A percentile compares a stretch with the other conserved stretches of the same genome.
Evolutionary conservation across 2,888 invertebrate genomes (phyloP).

Genomic region (Listrodromus nycthemerus): DNA sequence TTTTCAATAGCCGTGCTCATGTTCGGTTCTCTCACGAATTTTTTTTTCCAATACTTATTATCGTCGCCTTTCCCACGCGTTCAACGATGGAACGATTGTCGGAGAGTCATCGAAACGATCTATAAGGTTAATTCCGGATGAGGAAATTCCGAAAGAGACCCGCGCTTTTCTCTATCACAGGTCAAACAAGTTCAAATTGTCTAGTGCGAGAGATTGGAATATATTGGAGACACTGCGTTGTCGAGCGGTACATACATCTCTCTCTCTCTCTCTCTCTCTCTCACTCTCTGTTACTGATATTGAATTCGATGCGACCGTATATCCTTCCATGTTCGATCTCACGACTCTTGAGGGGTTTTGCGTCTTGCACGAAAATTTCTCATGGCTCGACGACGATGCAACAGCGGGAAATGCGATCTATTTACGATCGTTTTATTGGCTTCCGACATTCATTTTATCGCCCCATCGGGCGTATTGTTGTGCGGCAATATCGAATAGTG

Average conservation of each 20-base stretch:
- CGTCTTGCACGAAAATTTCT: not conserved
- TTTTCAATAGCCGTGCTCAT: slow-evolving; percentile 81
- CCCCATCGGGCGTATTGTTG: not conserved
- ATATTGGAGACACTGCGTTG: slow-evolving; percentile 46
- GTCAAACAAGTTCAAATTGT: not conserved
- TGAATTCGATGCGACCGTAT: slow-evolving; percentile 36
- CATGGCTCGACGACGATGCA: not conserved
- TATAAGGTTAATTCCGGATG: slow-evolving; percentile 64
- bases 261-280: not conserved
- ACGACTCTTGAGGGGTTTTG: not conserved
- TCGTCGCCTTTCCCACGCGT: slow-evolving; percentile 19
- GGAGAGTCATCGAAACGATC: slow-evolving; percentile 62
- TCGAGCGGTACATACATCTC: not conserved
- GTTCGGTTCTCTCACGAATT: slow-evolving; percentile 50
- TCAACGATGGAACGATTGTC: slow-evolving; percentile 50
- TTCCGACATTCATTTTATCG: not conserved
- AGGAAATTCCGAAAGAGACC: slow-evolving; percentile 45
- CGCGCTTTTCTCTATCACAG: not conserved
- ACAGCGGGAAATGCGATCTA: slow-evolving; percentile 1
- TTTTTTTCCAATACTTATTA: slow-evolving; percentile 28
- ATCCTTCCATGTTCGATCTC: slow-evolving; percentile 33
- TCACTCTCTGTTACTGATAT: slow-evolving; percentile 30
- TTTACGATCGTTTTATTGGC: slow-evolving; percentile 7
- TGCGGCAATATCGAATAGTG: not conserved
- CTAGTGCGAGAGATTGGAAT: slow-evolving; percentile 21